phyloP scores from a whole-genome alignment of 2,888 invertebrate species.

The Archips xylosteana region DNA sequence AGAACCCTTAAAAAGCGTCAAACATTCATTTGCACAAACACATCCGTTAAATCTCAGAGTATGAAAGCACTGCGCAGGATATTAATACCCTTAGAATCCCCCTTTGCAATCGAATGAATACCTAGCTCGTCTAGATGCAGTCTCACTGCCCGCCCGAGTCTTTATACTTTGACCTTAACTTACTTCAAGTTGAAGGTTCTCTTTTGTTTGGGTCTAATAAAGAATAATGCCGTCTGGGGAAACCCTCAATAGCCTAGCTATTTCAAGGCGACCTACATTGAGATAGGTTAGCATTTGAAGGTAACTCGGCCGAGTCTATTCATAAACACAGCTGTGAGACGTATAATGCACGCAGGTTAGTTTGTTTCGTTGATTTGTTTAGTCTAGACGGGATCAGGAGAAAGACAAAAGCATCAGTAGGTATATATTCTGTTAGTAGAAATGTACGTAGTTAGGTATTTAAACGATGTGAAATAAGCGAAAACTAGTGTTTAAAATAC shows the following conservation, averaged over 20 bases:
- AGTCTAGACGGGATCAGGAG: conserved; percentile 21
- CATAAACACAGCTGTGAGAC: conserved; percentile 71
- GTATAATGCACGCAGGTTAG: conserved; percentile 58
- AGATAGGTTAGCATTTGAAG: conserved; percentile 78
- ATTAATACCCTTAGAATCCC: conserved; percentile 52
- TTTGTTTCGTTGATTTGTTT: conserved; percentile 37
- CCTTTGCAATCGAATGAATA: conserved; percentile 58
- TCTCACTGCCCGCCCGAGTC: conserved; percentile 54
- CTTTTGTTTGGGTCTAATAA: conserved; percentile 66
- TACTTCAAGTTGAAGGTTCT: conserved; percentile 82
- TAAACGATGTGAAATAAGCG: neutral
- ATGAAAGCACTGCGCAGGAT: conserved; percentile 35
- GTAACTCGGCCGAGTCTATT: conserved; percentile 68
- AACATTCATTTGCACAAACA: conserved; percentile 19
- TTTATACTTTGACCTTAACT: conserved; percentile 78
- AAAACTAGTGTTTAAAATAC: too few relatives aligned
- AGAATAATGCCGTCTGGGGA: conserved; percentile 70
- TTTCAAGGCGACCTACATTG: conserved; percentile 76
- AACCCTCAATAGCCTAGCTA: conserved; percentile 69
- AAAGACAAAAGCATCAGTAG: neutral
- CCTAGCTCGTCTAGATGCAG: conserved; percentile 75
- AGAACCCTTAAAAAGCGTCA: neutral
- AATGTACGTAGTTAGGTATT: neutral
- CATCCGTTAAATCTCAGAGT: conserved; percentile 23
- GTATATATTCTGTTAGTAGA: neutral